Evolutionary conservation across 2,797 vertebrate genomes (phyloP), one percentile per base, ranked within the genome.

Genomic region (Mormyrus proboscirostris): DNA sequence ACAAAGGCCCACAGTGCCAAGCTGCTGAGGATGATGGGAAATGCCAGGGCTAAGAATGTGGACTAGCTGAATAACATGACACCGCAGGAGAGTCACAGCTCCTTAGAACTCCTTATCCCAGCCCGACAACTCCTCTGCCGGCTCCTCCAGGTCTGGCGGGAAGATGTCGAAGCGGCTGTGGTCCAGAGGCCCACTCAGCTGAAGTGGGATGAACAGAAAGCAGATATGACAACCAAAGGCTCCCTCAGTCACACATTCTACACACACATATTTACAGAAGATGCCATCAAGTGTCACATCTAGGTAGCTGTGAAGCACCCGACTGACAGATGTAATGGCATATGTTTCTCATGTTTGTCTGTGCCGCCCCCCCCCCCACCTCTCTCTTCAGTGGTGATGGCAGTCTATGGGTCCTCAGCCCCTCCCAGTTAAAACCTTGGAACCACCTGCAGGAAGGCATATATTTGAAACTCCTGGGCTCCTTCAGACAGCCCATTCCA

Each of bases 351-450:
- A 1, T 19, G 55, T 41, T 38, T 22, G 14, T 29, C 22, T 53
- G 47, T 57, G 53, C 10, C 3, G 12, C n/a, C 84, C 22, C 47
- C 76, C n/a, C 29, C 87, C 83, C 91, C 55, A 96, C 96, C 95
- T 96, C 95, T 94, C 95, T 95, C 88, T 88, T 95, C 57, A 96
- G 92, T 3, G 95, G 94, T 55, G 96, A 96, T 10, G 16, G 69
- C 50, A 96, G 92, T 89, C 95, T 95, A n/a, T 89, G 93, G 29
- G 88, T 82, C 88, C 95, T 94, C 51, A 97, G 89, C 82, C 96
- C 96, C 33, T 96, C 95, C 96, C 96, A 97, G 93, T 97, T 96
- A 88, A 97, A 97, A 41, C 96, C 96, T 91, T 96, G 95, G 91
- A 96, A 97, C 96, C 96, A 97, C 89, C 96, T 96, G 55, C 6